Evolutionary conservation across 2,113 vertebrate species (phyloP).

Genomic region (Colinus virginianus): DNA sequence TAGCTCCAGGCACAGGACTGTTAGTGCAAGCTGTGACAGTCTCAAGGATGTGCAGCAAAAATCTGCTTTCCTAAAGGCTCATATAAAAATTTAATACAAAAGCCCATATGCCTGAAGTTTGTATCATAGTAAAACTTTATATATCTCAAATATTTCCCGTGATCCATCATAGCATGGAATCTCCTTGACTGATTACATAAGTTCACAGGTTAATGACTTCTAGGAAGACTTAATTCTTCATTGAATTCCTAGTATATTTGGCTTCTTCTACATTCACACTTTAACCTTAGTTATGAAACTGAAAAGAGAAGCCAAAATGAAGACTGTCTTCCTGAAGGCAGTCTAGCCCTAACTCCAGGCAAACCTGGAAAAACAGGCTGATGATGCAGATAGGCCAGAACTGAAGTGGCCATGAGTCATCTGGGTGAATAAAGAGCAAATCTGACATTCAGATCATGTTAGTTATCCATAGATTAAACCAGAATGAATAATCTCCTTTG

Average conservation of each 20-base stretch:
- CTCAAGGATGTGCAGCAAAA: not conserved
- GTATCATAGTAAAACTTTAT: not conserved
- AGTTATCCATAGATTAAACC: not conserved
- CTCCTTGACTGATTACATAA: not conserved
- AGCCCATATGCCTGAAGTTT: not conserved
- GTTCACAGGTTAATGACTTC: not conserved
- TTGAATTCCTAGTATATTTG: not conserved
- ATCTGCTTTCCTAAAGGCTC: conserved; percentile 1
- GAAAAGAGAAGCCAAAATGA: not conserved
- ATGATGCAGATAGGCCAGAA: not conserved
- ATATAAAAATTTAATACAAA: not conserved
- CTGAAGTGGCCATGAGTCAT: not conserved
- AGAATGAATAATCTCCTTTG: not conserved
- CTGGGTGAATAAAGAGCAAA: not conserved
- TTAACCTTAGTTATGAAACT: not conserved
- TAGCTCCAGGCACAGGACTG: not conserved
- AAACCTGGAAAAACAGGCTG: not conserved
- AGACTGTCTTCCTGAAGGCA: not conserved
- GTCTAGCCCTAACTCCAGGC: not conserved
- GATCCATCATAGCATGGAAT: not conserved
- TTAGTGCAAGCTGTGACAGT: not conserved
- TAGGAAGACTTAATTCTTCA: not conserved
- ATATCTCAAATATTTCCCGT: not conserved
- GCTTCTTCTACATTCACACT: not conserved
- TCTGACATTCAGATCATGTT: not conserved